Base-by-base conservation (phyloP, 2,888 invertebrate genomes). In the Mesodorylaimus sp. region DNA sequence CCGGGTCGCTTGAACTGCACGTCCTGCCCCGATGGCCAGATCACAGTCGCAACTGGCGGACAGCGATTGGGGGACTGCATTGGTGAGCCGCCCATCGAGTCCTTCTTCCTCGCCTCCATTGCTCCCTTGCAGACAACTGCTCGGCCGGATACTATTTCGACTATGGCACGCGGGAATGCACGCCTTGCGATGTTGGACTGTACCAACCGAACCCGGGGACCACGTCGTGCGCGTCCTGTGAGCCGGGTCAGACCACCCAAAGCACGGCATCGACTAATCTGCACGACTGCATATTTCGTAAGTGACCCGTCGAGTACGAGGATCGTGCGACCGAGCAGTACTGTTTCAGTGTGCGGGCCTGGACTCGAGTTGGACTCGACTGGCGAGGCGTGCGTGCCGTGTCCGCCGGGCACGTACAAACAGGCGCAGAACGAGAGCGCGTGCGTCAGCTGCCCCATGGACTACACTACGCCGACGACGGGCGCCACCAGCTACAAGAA, bases 201-300 rank as follows among this genome's bases (percentile, higher is more conserved):
- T 47, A 37, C 25, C 48, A 47, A 25, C 38, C 37, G 7, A 44
- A 10, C 5, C n/a, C 10, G 3, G 48, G 48, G 5, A 39, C 19
- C 23, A 47, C 48, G n/a, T 7, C 43, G 5, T 47, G 48, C 39
- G 3, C 44, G 5, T 39, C 48, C n/a, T 47, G 48, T 26, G 39
- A 24, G 5, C 29, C 32, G 10, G 48, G 48, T 16, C 25, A 27
- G 41, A 45, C 42, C 5, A 47, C 48, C 3, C 2, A 19, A 3
- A 19, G n/a, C 5, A 7, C 24, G 24, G 48, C 42, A 19, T 19
- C 48, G 21, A 47, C 45, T 5, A 19, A 25, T 7, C 7, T 45
- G 44, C 5, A 26, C 5, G 38, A 47, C 5, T 47, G 48, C 25
- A 19, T 24, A 5, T 47, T 45, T 24, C 43, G 48, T 47, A 25